Evolutionary conservation across 2,113 vertebrate species (phyloP).

Genomic region (Podilymbus podiceps): DNA sequence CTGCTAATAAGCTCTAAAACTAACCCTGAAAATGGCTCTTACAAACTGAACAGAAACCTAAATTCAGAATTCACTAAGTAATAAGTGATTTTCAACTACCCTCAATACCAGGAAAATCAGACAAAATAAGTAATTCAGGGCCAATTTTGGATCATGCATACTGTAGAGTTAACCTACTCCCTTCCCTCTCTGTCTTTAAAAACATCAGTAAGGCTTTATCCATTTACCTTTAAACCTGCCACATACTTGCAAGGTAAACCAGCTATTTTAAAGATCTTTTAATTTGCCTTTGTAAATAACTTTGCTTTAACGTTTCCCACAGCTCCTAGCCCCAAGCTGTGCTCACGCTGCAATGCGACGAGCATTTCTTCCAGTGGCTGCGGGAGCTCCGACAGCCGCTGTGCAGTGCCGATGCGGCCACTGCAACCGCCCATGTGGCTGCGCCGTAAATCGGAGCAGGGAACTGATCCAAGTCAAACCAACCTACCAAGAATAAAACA

Average conservation of each 20-base stretch:
- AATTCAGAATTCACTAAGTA: not conserved
- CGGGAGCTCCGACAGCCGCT: fast-evolving
- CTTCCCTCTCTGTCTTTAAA: not conserved
- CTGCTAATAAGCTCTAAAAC: not conserved
- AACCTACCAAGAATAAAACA: not conserved
- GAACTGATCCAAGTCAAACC: not conserved
- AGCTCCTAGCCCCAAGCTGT: not conserved
- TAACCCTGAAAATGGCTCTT: not conserved
- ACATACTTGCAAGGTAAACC: not conserved
- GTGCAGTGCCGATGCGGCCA: not conserved
- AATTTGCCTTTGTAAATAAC: not conserved
- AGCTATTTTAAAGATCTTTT: not conserved
- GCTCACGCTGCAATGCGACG: not conserved
- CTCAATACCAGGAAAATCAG: not conserved
- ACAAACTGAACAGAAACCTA: slow-evolving; percentile 1
- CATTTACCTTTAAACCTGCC: not conserved
- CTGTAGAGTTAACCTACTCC: not conserved
- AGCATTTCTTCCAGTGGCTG: not conserved
- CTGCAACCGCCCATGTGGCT: not conserved
- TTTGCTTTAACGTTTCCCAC: not conserved
- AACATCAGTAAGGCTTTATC: not conserved
- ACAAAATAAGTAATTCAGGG: not conserved
- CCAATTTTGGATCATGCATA: not conserved
- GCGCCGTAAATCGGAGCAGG: not conserved
- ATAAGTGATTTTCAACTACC: not conserved